Base-by-base conservation (phyloP, 2,888 invertebrate genomes). In the Acanthosepion pharaonis region DNA sequence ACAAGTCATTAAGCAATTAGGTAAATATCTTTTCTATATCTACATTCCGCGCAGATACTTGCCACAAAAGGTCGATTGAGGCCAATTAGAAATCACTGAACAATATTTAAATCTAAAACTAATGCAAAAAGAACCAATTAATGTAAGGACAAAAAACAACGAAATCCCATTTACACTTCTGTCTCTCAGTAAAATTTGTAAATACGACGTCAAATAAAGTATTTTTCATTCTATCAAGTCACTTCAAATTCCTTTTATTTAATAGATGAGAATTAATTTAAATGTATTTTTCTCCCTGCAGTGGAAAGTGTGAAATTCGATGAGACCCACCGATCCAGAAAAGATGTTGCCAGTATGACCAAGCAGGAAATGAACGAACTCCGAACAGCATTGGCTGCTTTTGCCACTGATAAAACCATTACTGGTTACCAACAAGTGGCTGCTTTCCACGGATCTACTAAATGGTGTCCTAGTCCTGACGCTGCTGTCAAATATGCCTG, bases 401-500 rank as follows among this genome's bases (percentile, higher is more conserved):
- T 95, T 33, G 92, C 95, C 53, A 94, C 93, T 4, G 96, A 96
- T 94, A 94, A 92, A 42, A 94, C 95, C 8, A 28, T 53, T 28
- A 94, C 94, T 64, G 95, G 95, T 48, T 96, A 95, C 92, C 94
- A 95, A 64, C 92, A 95, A n/a, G 94, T 95, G 5, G 96, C 95
- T 28, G 95, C 95, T 25, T 96, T 95, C 94, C 96, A 96, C 92
- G 96, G 96, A 5, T 95, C 95, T 42, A 95, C 95, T n/a, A 95
- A 95, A 51, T 95, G 95, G 95, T 96, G 96, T 20, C 96, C 96
- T 2, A 94, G 91, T 28, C 95, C 95, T 42, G 94, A 95, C 23
- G 96, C 96, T 11, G 95, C 95, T 25, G 93, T 94, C 18, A 96
- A 96, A 94, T 94, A 95, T 51, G 95, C 96, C 20, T 96, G 96